Base-by-base conservation (phyloP, 2,888 invertebrate genomes). In the Caenorhabditis sp. region DNA sequence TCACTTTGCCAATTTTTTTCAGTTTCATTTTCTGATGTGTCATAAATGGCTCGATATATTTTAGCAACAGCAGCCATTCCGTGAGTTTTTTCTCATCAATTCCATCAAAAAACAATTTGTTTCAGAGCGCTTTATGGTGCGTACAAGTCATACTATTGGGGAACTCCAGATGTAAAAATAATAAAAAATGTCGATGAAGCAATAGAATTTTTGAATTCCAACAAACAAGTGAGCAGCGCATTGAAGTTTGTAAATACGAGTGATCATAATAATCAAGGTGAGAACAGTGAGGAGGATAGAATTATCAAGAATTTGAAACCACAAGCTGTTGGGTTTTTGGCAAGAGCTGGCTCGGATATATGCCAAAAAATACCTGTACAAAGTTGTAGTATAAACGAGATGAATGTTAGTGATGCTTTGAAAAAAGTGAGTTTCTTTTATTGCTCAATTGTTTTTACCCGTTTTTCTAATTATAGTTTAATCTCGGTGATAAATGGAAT, bases 401-500 rank as follows among this genome's bases (percentile, higher is more conserved):
- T 69, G 8, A 68, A 76, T 51, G 66, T 68, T 3, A 58, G 63
- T n/a, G 75, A 77, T n/a, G 69, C 76, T 10, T 66, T 79, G 17
- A 66, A 64, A 12, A 76, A 70, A 36, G 76, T 74, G 54, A 60
- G n/a, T 1, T 17, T 43, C 58, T 37, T 26, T 37, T 27, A 10
- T 0, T 27, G 4, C n/a, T 51, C n/a, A 24, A 53, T 10, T 26
- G 5, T 27, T 55, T 27, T 36, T 55, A 5, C 5, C 2, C 53
- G 17, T 17, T 4, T 37, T 23, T 51, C 19, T 23, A 23, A 3
- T 62, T 66, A 36, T 58, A 81, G 77, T 81, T 79, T 24, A 72
- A 78, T 54, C 71, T 84, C 0, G 84, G 83, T 12, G 77, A 81
- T 14, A 79, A 79, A n/a, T 84, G 83, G 79, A 73, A 77, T 49